A percentile compares a stretch with the other conserved stretches of the same genome.
These are phyloP conservation scores for Orthochromis indermauri DNA, from an alignment of 2,113 vertebrate genomes.

Conservation along the genomic window DNA sequence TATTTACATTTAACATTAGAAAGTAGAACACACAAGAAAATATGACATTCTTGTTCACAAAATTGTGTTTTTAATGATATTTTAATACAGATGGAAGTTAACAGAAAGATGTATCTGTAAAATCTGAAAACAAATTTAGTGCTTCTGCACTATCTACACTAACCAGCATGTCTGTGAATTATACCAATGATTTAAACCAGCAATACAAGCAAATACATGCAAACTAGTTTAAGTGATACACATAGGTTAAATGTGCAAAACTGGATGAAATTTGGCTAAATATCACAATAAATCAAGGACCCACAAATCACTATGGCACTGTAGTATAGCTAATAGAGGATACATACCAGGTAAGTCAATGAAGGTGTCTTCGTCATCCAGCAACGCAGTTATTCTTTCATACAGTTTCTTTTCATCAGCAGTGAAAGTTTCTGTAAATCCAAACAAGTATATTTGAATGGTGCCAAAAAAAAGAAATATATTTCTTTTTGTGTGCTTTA, in stretches of 20 bases:
- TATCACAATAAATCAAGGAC: background rate
- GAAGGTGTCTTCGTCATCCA: constrained; percentile 67
- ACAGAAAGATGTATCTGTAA: background rate
- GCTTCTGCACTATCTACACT: background rate
- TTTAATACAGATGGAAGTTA: background rate
- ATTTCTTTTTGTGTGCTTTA: constrained; percentile 2
- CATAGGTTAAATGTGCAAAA: background rate
- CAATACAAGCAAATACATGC: background rate
- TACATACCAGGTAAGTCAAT: constrained; percentile 74
- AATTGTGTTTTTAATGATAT: background rate
- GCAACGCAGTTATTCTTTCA: constrained; percentile 63
- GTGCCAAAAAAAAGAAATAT: constrained; percentile 14
- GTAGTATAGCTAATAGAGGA: background rate
- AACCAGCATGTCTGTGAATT: background rate
- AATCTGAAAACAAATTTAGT: background rate
- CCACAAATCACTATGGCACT: background rate
- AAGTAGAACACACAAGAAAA: background rate
- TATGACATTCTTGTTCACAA: background rate
- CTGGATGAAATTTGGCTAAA: background rate
- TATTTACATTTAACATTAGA: background rate
- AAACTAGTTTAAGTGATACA: background rate
- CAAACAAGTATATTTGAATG: constrained; percentile 32
- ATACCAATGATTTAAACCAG: background rate
- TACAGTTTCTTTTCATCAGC: constrained; percentile 68
- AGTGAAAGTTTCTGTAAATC: constrained; percentile 59